Conservation (phyloP, 2,113 vertebrate species). For the Dermatemys mawii region DNA sequence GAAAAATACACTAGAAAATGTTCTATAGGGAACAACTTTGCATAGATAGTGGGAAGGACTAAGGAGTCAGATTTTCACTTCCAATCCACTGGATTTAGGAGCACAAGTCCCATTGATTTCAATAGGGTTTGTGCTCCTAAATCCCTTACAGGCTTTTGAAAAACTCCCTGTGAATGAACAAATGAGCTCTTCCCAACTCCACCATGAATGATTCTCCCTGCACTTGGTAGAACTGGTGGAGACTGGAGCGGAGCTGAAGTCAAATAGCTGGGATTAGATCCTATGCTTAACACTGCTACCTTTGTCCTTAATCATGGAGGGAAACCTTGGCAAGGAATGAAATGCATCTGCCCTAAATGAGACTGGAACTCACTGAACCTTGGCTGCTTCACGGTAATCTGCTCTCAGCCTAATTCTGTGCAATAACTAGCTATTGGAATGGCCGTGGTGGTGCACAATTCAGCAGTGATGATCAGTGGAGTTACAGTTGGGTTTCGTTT, state of each 20-base stretch:
- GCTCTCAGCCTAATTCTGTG: not conserved
- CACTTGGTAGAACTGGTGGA: not conserved
- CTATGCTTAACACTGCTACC: not conserved
- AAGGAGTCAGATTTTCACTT: not conserved
- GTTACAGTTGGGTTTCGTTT: conserved; percentile 27
- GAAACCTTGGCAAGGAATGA: not conserved
- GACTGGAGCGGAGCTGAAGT: not conserved
- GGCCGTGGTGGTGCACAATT: not conserved
- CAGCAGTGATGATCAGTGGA: not conserved
- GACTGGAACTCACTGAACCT: not conserved
- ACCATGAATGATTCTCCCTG: not conserved
- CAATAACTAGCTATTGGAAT: not conserved
- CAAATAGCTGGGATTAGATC: not conserved
- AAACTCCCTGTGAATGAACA: not conserved
- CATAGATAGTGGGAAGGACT: conserved; percentile 5
- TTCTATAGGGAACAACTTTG: not conserved
- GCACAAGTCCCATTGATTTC: conserved; percentile 23
- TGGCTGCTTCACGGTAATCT: not conserved
- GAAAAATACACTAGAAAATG: not conserved
- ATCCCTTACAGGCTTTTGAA: conserved; percentile 27
- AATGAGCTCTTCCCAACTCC: fast-evolving
- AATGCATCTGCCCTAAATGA: not conserved
- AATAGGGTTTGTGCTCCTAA: not conserved
- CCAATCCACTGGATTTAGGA: not conserved
- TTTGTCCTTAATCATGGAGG: not conserved